These are phyloP conservation scores for Calameuta filiformis DNA, from an alignment of 2,888 invertebrate species.

Conservation along the genomic window DNA sequence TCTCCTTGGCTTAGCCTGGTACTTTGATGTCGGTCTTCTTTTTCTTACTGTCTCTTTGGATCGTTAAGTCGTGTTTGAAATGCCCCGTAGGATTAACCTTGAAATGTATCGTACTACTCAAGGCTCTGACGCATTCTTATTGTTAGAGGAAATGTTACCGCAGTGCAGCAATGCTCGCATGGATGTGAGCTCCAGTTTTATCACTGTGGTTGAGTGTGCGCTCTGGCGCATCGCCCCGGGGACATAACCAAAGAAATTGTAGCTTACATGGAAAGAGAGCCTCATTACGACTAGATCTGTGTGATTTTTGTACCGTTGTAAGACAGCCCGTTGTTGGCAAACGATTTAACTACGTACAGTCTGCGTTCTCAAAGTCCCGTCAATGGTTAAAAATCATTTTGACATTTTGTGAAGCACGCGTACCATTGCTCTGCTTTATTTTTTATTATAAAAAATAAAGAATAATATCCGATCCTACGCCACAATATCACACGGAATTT, in stretches of 20 bases:
- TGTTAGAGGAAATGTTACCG: background rate
- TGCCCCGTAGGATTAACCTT: background rate
- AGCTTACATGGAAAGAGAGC: background rate
- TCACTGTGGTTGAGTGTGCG: background rate
- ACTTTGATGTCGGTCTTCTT: background rate
- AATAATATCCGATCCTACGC: background rate
- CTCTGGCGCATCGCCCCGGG: background rate
- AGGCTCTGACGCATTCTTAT: background rate
- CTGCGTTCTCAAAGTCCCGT: background rate
- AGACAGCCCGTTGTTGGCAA: background rate
- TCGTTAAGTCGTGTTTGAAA: background rate
- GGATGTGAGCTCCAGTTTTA: background rate
- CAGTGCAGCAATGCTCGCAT: background rate
- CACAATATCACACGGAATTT: background rate
- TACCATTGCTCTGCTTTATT: background rate
- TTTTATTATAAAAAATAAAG: background rate
- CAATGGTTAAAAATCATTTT: background rate
- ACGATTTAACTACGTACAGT: background rate
- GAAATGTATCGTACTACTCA: background rate
- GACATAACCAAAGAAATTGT: background rate
- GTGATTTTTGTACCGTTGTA: background rate
- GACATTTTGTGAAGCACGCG: background rate
- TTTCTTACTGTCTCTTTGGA: background rate
- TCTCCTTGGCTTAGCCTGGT: background rate
- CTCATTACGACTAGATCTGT: background rate